phyloP scores from a whole-genome alignment of 1,140 invertebrate species.

The Aphis gossypii region DNA sequence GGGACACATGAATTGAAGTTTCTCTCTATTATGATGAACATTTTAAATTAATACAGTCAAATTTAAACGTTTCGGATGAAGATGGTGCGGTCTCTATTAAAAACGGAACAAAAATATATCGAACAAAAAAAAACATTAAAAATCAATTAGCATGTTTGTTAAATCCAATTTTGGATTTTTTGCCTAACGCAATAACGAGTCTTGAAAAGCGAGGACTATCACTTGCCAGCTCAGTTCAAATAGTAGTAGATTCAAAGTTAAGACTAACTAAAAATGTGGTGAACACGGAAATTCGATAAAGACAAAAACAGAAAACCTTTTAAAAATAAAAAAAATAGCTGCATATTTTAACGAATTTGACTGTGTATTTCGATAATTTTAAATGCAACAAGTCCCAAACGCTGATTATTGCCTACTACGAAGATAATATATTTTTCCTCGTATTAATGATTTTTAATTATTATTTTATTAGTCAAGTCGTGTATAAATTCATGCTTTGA shows the following conservation, averaged over 20 bases:
- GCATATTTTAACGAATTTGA: too few species aligned
- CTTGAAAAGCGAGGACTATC: constrained; percentile 10
- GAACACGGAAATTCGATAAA: too few species aligned
- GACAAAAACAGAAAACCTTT: not conserved
- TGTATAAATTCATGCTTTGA: too few species aligned
- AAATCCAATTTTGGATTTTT: not conserved
- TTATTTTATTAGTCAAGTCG: too few species aligned
- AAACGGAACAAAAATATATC: not conserved
- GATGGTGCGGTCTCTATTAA: not conserved
- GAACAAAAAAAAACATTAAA: not conserved
- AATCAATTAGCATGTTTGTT: not conserved
- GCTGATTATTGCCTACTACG: too few species aligned
- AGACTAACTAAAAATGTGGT: not conserved
- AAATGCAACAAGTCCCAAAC: too few species aligned
- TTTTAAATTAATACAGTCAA: not conserved
- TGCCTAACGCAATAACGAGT: not conserved
- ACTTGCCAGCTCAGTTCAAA: not conserved
- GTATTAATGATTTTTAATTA: too few species aligned
- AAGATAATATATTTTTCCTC: too few species aligned
- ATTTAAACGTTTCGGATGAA: not conserved
- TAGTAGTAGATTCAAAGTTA: not conserved
- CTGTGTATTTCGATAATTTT: too few species aligned
- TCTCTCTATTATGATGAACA: not conserved
- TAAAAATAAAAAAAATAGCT: not conserved
- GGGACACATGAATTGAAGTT: not conserved